Percentiles rank a stretch among this genome's conserved stretches.
Conservation (phyloP, 2,888 invertebrate species). For the Drosophila quinaria region DNA sequence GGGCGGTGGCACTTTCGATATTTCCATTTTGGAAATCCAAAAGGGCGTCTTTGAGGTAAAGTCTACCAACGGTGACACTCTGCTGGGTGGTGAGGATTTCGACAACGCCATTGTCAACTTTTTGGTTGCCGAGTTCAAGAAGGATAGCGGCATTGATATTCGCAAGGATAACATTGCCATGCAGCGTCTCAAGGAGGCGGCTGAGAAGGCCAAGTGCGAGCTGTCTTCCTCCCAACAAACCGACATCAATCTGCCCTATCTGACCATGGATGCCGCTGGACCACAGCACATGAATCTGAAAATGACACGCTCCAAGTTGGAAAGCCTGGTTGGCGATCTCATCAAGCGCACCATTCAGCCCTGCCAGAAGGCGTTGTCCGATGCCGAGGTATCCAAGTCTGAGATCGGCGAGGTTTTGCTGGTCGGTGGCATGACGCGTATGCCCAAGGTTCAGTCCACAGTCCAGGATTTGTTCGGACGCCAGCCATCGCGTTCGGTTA, state of each 20-base stretch:
- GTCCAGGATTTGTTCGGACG: conserved; percentile 96
- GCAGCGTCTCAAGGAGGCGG: conserved; percentile 98
- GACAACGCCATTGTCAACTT: conserved; percentile 98
- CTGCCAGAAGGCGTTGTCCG: conserved; percentile 96
- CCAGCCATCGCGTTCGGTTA: conserved; percentile 96
- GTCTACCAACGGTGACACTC: conserved; percentile 99
- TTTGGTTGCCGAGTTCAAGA: conserved; percentile 96
- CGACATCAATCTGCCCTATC: conserved; percentile 98
- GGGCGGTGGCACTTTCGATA: conserved; percentile 99
- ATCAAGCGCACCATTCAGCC: conserved; percentile 96
- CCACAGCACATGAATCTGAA: conserved; percentile 99
- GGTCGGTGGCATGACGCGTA: conserved; percentile 99
- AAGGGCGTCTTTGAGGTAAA: conserved; percentile 99
- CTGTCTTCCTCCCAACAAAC: conserved; percentile 98
- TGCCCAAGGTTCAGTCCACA: conserved; percentile 94
- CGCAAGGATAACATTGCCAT: conserved; percentile 99
- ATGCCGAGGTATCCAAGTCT: conserved; percentile 95
- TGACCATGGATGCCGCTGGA: conserved; percentile 98
- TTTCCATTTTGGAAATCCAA: conserved; percentile 99
- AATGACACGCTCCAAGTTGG: conserved; percentile 96
- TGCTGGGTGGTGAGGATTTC: conserved; percentile 99
- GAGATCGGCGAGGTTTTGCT: conserved; percentile 99
- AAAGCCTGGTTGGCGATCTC: conserved; percentile 95
- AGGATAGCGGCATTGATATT: conserved; percentile 97
- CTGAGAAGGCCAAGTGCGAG: conserved; percentile 99